Conservation (phyloP, 1,140 invertebrate species). For the Zaprionus capensis region DNA sequence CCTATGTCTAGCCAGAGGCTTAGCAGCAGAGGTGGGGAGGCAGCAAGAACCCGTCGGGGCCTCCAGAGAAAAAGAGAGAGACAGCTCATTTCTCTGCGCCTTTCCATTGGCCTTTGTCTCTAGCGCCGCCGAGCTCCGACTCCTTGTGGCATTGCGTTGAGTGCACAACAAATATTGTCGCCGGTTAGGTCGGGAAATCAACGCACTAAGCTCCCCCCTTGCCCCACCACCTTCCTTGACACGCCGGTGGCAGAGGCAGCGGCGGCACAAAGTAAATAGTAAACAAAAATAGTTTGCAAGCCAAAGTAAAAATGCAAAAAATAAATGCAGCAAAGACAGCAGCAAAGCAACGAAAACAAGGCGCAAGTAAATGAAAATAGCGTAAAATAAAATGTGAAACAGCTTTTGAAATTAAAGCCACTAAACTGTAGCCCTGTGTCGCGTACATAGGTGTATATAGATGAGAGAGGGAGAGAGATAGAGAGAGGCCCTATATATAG, state of each 20-base stretch:
- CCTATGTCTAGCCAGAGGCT: constrained; percentile 41
- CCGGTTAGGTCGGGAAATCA: constrained; percentile 80
- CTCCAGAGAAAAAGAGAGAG: constrained; percentile 16
- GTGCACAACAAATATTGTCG: constrained; percentile 83
- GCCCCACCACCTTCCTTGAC: background rate
- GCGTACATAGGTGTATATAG: constrained; percentile 3
- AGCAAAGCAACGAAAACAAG: constrained; percentile 38
- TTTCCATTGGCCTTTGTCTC: constrained; percentile 71
- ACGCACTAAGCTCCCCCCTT: constrained; percentile 60
- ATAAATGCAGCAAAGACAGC: constrained; percentile 32
- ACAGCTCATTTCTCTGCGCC: constrained; percentile 26
- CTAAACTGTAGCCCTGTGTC: constrained; percentile 50
- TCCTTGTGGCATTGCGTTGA: constrained; percentile 56
- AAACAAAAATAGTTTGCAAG: constrained; percentile 81
- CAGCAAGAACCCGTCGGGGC: background rate
- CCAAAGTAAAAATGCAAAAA: constrained; percentile 78
- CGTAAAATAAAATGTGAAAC: constrained; percentile 67
- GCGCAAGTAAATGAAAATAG: constrained; percentile 74
- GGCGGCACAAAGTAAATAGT: constrained; percentile 77
- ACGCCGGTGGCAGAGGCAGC: constrained; percentile 44
- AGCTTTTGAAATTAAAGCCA: constrained; percentile 72
- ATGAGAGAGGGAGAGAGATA: background rate
- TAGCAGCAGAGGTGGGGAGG: constrained; percentile 19
- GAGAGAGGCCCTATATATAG: constrained; percentile 28
- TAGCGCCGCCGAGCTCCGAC: constrained; percentile 11